Conservation (phyloP, 2,113 vertebrate genomes). For the Nesoenas mayeri region DNA sequence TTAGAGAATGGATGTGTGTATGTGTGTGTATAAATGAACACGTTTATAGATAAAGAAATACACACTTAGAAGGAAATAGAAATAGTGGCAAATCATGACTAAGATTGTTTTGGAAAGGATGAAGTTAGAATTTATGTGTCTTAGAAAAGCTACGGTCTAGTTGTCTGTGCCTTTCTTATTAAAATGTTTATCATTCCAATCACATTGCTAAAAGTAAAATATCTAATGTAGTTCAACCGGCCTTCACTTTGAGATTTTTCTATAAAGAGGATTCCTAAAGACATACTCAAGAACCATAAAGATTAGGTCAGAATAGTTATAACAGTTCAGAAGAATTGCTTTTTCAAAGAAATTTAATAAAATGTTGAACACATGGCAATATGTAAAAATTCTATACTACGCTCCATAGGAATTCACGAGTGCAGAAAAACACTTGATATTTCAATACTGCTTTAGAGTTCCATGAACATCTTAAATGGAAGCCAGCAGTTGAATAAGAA, state of each 20-base stretch:
- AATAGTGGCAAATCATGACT: not conserved
- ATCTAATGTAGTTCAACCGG: not conserved
- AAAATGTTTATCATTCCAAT: not conserved
- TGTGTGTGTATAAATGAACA: not conserved
- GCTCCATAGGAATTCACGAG: not conserved
- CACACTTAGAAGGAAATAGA: not conserved
- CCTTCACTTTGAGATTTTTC: not conserved
- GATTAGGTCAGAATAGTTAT: not conserved
- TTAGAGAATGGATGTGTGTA: not conserved
- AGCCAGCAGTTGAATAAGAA: not conserved
- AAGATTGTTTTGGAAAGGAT: not conserved
- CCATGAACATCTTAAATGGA: not conserved
- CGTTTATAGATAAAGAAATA: not conserved
- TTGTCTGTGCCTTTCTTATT: not conserved
- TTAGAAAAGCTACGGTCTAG: not conserved
- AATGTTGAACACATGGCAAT: not conserved
- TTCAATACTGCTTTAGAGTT: not conserved
- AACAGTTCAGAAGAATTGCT: not conserved
- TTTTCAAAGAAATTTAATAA: conserved; percentile 22
- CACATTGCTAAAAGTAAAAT: conserved; percentile 15
- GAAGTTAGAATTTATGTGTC: not conserved
- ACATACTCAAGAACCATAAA: not conserved
- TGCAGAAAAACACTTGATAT: not conserved
- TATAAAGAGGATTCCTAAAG: not conserved
- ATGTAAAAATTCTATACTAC: not conserved